phyloP scores from a whole-genome alignment of 1,140 invertebrate genomes.

The Ctenoplectra terminalis region DNA sequence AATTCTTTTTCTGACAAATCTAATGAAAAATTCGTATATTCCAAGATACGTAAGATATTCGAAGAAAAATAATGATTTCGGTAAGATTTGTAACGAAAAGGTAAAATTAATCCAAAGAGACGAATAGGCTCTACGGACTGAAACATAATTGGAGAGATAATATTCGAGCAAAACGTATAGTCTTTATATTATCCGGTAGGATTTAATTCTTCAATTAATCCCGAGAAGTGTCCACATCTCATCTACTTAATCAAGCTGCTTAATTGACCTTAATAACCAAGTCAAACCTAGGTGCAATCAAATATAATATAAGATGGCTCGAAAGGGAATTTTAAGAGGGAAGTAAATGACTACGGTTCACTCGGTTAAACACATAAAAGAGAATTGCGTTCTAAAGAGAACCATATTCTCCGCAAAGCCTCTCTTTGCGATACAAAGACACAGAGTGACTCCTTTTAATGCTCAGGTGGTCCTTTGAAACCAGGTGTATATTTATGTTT shows the following conservation, averaged over 20 bases:
- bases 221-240: background rate
- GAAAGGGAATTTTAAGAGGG: background rate
- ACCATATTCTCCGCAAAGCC: background rate
- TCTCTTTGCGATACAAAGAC: background rate
- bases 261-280: background rate
- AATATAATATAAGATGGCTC: background rate
- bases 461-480: background rate
- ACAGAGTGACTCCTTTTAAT: background rate
- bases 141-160: no score
- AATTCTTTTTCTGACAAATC: no score
- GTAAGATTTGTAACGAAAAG: no score
- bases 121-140: no score
- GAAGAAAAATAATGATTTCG: no score
- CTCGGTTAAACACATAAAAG: background rate
- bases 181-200: background rate
- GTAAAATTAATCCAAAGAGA: no score
- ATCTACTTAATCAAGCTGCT: background rate
- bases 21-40: no score
- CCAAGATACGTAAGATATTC: no score
- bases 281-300: background rate
- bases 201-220: constrained; percentile 3
- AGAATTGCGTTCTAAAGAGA: background rate
- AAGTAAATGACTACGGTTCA: background rate
- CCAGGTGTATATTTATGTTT: no score
- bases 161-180: background rate